Base-by-base conservation (phyloP, 2,888 invertebrate genomes). In the Rapana venosa region DNA sequence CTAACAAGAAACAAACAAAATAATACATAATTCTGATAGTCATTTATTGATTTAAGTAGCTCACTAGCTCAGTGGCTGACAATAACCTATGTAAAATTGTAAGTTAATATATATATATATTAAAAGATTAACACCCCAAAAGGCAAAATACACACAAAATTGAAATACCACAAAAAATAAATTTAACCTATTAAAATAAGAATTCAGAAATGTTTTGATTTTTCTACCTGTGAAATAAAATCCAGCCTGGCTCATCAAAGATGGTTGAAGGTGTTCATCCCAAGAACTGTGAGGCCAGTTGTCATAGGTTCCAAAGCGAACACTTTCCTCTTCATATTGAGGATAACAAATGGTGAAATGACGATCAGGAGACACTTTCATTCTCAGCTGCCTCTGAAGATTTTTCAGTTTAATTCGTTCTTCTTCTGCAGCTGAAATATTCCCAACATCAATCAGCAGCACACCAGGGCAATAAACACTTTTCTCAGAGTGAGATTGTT, bases 211-310 rank as follows among this genome's bases (percentile, higher is more conserved):
- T 47, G 8, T 47, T 47, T 47, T 8, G 8, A 47, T 47, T 47
- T 47, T 47, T 47, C 79, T 88, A 92, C 90, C 91, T 87, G 91
- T 88, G 77, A 83, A 91, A 61, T 90, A 91, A 58, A 90, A 89
- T 83, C 90, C 91, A 87, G 81, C 85, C 61, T 88, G 47, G 17
- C 84, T 89, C 91, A 91, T 88, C n/a, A 77, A 20, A 20, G 11
- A 36, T 47, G 84, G 1, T 61, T 89, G 87, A 88, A 89, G 70
- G 32, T 56, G 47, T 6, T 36, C 58, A 47, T 90, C 87, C 35
- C 89, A 85, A 86, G 88, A 88, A 30, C 87, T 91, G 58, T 20
- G 20, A 0, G 91, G 90, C 87, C 91, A 92, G 86, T 87, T 88
- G 85, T 90, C 81, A 32, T 86, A 92, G 20, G 90, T 91, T 35